Evolutionary conservation across 1,140 invertebrate genomes (phyloP).

Genomic region (Parapsyche elsis): DNA sequence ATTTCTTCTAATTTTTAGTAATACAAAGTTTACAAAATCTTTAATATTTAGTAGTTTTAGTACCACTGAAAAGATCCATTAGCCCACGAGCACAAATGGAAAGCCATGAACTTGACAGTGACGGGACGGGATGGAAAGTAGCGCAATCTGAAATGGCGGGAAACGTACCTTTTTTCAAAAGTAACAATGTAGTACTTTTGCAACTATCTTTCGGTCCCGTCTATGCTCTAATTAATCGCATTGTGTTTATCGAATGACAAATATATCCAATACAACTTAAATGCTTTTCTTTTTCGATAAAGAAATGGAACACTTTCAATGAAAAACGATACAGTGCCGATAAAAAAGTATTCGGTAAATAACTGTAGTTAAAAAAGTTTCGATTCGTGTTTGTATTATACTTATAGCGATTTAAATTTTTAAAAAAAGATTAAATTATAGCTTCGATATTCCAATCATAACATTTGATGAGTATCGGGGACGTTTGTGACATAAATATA

Average conservation of each 20-base stretch:
- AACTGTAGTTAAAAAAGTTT: no score
- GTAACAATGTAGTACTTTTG: background rate
- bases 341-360: no score
- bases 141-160: constrained; percentile 16
- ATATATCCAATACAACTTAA: background rate
- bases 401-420: no score
- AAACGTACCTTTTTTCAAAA: constrained; percentile 7
- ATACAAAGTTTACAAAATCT: no score
- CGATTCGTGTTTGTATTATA: no score
- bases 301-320: no score
- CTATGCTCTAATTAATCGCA: constrained; percentile 15
- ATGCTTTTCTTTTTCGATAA: no score
- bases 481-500: constrained; percentile 36
- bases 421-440: no score
- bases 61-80: background rate
- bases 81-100: background rate
- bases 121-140: constrained; percentile 34
- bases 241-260: background rate
- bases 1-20: no score
- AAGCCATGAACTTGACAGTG: constrained; percentile 38
- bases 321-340: no score
- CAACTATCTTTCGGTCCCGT: background rate
- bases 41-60: background rate
- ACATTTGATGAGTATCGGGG: background rate
- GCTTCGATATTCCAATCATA: background rate